These are phyloP conservation scores for Trematocara unimaculatum DNA, from an alignment of 2,113 vertebrate genomes.

Conservation along the genomic window DNA sequence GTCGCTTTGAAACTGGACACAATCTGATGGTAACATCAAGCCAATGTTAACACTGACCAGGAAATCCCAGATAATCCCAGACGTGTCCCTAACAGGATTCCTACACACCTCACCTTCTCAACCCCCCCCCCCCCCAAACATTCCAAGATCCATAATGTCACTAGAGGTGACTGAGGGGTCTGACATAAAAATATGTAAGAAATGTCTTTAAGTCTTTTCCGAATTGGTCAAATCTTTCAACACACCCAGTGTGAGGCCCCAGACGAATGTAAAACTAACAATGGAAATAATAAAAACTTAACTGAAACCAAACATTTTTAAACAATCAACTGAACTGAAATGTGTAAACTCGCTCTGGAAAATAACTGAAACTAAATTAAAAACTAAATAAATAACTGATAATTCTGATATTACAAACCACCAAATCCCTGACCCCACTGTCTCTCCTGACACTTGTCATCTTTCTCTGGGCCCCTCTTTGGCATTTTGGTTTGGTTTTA, in stretches of 20 bases:
- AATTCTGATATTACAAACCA: not conserved
- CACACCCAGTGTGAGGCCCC: not conserved
- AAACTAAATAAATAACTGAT: not conserved
- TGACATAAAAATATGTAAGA: not conserved
- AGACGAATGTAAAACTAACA: not conserved
- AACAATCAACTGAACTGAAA: not conserved
- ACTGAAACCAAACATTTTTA: not conserved
- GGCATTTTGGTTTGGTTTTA: not conserved
- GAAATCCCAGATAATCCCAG: not conserved
- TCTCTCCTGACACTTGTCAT: accelerated
- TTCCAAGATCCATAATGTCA: not conserved
- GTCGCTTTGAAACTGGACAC: slow-evolving; percentile 98
- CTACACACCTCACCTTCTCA: not conserved
- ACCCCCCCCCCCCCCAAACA: accelerated
- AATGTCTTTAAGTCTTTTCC: not conserved
- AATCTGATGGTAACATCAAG: slow-evolving; percentile 72
- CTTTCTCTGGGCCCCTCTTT: not conserved
- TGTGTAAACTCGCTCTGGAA: not conserved
- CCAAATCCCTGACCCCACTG: not conserved
- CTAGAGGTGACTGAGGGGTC: not conserved
- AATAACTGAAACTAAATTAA: not conserved
- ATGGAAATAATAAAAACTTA: not conserved
- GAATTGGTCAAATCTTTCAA: accelerated
- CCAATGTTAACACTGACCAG: not conserved
- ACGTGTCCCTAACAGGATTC: not conserved